Conservation (phyloP, 2,113 vertebrate species). For the Piprites chloris region DNA sequence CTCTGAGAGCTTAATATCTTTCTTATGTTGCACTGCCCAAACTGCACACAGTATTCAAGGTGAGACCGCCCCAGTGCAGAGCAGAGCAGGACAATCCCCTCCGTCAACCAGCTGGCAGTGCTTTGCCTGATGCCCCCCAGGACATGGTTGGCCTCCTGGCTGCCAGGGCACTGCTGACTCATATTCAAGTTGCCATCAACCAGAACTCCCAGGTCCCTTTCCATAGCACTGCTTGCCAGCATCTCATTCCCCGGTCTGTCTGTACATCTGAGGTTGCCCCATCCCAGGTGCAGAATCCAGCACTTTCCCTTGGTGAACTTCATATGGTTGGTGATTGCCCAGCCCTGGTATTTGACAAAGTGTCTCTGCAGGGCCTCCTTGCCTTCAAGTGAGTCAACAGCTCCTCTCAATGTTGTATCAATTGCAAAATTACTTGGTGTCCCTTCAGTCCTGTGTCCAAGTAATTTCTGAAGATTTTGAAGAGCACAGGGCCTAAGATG, state of each 20-base stretch:
- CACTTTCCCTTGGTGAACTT: background rate
- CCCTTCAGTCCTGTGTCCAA: background rate
- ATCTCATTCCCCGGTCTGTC: background rate
- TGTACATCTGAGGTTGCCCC: background rate
- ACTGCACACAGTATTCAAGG: background rate
- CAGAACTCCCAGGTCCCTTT: background rate
- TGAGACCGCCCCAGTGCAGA: background rate
- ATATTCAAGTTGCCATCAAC: background rate
- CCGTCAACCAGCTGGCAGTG: background rate
- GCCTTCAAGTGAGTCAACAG: background rate
- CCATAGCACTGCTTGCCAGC: background rate
- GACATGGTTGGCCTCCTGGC: background rate
- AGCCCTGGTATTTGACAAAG: too few species aligned
- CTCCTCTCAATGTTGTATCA: background rate
- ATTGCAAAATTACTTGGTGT: background rate
- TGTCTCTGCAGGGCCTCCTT: background rate
- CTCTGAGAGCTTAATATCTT: background rate
- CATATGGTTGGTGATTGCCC: background rate
- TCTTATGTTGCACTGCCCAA: background rate
- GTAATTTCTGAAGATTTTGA: background rate
- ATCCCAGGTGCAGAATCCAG: background rate
- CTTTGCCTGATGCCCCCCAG: background rate
- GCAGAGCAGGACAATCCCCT: background rate
- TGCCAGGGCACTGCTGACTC: background rate
- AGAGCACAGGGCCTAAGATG: background rate